These are phyloP conservation scores for Lutjanus argentimaculatus DNA, from an alignment of 2,797 vertebrate genomes.

Conservation along the genomic window DNA sequence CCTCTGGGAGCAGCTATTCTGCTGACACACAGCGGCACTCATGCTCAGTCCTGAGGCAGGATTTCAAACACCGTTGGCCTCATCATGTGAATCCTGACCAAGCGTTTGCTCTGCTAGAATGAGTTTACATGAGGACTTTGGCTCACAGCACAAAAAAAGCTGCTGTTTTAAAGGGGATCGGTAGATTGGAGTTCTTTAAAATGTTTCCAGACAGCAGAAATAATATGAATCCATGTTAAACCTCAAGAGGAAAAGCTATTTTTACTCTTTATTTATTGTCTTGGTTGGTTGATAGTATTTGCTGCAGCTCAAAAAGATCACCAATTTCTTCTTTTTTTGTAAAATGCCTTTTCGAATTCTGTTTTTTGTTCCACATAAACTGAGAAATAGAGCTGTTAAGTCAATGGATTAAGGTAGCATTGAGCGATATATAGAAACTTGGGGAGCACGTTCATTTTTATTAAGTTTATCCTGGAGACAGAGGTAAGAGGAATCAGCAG, in stretches of 20 bases:
- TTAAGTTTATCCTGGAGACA: too few relatives aligned
- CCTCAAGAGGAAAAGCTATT: neutral
- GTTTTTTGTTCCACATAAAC: too few relatives aligned
- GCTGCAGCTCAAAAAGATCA: neutral
- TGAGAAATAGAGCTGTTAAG: too few relatives aligned
- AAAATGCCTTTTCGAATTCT: too few relatives aligned
- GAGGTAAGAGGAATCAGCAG: neutral
- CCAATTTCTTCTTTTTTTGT: too few relatives aligned
- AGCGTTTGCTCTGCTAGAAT: slow-evolving; percentile 1
- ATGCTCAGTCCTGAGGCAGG: neutral
- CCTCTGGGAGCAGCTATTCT: neutral
- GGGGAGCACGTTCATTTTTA: too few relatives aligned
- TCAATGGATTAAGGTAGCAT: neutral
- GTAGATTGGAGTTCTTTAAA: neutral
- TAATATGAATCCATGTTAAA: neutral
- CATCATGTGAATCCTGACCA: slow-evolving; percentile 45
- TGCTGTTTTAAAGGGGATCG: neutral
- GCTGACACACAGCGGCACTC: neutral
- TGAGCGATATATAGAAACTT: neutral
- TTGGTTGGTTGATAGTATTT: too few relatives aligned
- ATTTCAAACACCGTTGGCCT: slow-evolving; percentile 2
- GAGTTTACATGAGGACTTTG: neutral
- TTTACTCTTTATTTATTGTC: too few relatives aligned
- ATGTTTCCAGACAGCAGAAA: neutral
- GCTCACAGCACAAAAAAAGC: rapidly evolving